Conservation (phyloP, 2,797 vertebrate genomes). For the Cossypha caffra region DNA sequence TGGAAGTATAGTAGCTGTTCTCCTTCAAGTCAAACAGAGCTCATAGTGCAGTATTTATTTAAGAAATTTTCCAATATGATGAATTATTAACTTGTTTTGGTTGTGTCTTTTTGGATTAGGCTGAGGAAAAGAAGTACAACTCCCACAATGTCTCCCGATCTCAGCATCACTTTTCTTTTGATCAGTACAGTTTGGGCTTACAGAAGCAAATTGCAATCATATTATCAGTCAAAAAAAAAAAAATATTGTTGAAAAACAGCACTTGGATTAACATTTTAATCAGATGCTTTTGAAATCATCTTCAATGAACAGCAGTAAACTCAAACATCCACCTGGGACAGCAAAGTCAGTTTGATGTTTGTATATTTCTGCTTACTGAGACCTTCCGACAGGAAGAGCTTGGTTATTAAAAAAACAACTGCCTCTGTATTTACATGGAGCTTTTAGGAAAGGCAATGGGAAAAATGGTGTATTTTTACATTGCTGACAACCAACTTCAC, state of each 20-base stretch:
- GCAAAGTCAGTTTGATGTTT: not conserved
- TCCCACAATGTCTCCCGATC: not conserved
- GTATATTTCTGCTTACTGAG: not conserved
- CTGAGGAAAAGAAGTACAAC: not conserved
- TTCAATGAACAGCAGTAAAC: not conserved
- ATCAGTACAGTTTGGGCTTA: not conserved
- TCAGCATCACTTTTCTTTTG: not conserved
- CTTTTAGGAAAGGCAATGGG: not conserved
- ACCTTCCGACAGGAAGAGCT: not conserved
- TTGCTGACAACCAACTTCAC: not conserved
- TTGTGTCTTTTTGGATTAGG: not conserved
- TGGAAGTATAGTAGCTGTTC: not conserved
- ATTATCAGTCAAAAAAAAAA: not conserved
- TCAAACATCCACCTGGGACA: not conserved
- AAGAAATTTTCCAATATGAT: conserved; percentile 6
- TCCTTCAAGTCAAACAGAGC: conserved; percentile 7
- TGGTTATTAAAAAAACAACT: not conserved
- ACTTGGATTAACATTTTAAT: not conserved
- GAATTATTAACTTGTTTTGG: conserved; percentile 33
- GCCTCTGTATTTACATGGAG: not conserved
- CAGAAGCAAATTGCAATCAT: not conserved
- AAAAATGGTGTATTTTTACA: not conserved
- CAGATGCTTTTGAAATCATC: conserved; percentile 1
- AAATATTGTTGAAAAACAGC: not conserved
- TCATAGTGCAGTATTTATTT: not conserved